Evolutionary conservation across 2,797 vertebrate species (phyloP), one percentile per base, ranked within the genome.

Genomic region (Rhabdophis nuchalis): DNA sequence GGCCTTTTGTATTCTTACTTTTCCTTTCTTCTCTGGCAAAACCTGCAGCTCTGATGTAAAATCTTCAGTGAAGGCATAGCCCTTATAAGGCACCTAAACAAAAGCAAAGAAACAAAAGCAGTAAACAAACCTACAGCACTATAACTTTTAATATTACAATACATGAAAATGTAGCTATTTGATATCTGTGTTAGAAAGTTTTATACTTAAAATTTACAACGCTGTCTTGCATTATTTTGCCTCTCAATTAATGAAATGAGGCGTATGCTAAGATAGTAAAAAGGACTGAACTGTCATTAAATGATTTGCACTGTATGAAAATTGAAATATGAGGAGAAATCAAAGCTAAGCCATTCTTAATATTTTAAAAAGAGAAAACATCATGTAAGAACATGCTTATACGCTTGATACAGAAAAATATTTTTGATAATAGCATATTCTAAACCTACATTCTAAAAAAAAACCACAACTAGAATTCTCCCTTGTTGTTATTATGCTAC

Each of bases 381-480:
- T 29, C 23, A 56, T 27, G 3, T 41, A 57, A 12, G n/a, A 25
- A 56, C 5, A 50, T 13, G 27, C 18, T 60, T 50, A 77, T 25
- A 1, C 2, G 25, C 57, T 53, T 57, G 88, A 41, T 72, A 89
- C 41, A 87, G 64, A 60, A 88, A 88, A 58, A 89, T 77, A 32
- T 29, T 91, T 85, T 93, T 93, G 56, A 87, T 92, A 90, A 92
- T 90, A 29, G 32, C 82, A 53, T 16, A 86, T 57, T 46, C 41
- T 90, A 87, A 41, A 91, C 93, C 85, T 87, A 90, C 18, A 46
- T 94, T 96, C 94, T 93, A 93, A 87, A 92, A 13, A 91, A 91
- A 94, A 53, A 46, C n/a, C 41, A 85, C 53, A 93, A 85, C 2
- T 20, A 50, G 9, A 89, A 29, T 36, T 72, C 46, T 20, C 3